A percentile compares a stretch with the other conserved stretches of the same genome.
Evolutionary conservation across 2,888 invertebrate genomes (phyloP).

Genomic region (Theretra japonica): DNA sequence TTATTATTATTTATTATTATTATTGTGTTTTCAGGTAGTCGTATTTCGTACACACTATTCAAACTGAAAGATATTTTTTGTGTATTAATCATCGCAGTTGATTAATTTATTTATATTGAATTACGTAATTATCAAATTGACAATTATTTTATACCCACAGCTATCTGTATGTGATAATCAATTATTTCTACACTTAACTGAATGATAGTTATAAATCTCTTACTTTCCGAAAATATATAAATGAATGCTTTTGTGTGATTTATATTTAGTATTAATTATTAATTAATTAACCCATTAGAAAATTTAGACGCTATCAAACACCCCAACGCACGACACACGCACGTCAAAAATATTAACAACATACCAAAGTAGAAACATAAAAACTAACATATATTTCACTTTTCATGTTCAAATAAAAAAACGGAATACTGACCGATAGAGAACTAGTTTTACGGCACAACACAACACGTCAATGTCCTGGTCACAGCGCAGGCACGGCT

Average conservation of each 20-base stretch:
- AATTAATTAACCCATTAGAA: neutral
- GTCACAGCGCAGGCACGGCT: slow-evolving; percentile 35
- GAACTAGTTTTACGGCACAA: slow-evolving; percentile 29
- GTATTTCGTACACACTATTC: no score
- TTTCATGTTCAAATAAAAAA: slow-evolving; percentile 16
- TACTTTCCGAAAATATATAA: no score
- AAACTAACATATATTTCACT: slow-evolving; percentile 18
- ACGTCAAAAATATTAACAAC: neutral
- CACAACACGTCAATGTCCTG: slow-evolving; percentile 28
- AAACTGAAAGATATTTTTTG: no score
- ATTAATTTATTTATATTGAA: no score
- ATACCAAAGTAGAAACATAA: neutral
- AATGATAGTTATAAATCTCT: neutral
- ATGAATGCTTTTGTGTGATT: no score
- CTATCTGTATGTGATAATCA: neutral
- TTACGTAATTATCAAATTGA: no score
- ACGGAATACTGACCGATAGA: slow-evolving; percentile 30
- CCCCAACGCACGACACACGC: neutral
- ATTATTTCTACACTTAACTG: neutral
- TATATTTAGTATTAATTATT: no score
- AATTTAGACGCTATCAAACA: neutral
- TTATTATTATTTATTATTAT: no score
- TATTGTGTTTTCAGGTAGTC: no score
- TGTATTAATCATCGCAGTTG: no score
- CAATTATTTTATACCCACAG: no score